A percentile compares a stretch with the other conserved stretches of the same genome.
These are phyloP conservation scores for Galeruca laticollis DNA, from an alignment of 2,888 invertebrate genomes.

Conservation along the genomic window DNA sequence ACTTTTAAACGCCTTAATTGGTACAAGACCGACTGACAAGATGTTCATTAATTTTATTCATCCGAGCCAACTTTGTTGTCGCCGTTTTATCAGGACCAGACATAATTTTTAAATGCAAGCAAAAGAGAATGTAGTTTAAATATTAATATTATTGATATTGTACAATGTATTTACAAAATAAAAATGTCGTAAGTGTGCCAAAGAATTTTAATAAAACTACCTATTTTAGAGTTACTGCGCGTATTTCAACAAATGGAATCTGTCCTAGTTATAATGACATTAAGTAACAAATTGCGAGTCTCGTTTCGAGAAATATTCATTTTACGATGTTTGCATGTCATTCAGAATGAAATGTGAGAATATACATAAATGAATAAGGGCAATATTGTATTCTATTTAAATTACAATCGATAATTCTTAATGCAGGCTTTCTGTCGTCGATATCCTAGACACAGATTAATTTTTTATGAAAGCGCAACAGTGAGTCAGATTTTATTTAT, in stretches of 20 bases:
- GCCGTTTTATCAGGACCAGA: not conserved
- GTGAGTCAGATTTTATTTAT: slow-evolving; percentile 1
- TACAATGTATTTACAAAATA: no score
- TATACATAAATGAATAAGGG: not conserved
- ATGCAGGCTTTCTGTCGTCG: slow-evolving; percentile 15
- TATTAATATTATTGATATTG: no score
- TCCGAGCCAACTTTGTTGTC: not conserved
- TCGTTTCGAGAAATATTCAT: not conserved
- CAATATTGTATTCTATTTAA: slow-evolving; percentile 1
- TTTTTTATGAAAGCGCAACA: slow-evolving; percentile 1
- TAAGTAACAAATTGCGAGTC: not conserved
- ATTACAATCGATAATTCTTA: slow-evolving; percentile 11
- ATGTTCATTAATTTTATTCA: slow-evolving; percentile 17
- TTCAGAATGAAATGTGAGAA: slow-evolving; percentile 5
- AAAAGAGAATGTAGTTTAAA: no score
- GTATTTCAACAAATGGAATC: no score
- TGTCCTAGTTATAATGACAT: no score
- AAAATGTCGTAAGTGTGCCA: no score
- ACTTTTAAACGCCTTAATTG: slow-evolving; percentile 18
- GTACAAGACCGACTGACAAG: not conserved
- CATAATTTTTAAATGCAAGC: not conserved
- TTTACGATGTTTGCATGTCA: slow-evolving; percentile 2
- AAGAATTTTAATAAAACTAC: no score
- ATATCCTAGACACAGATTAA: slow-evolving; percentile 15
- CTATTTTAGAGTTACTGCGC: no score